Percentiles rank a stretch among this genome's conserved stretches.
phyloP scores from a whole-genome alignment of 1,140 invertebrate species.

The Drosophila chauvacae region DNA sequence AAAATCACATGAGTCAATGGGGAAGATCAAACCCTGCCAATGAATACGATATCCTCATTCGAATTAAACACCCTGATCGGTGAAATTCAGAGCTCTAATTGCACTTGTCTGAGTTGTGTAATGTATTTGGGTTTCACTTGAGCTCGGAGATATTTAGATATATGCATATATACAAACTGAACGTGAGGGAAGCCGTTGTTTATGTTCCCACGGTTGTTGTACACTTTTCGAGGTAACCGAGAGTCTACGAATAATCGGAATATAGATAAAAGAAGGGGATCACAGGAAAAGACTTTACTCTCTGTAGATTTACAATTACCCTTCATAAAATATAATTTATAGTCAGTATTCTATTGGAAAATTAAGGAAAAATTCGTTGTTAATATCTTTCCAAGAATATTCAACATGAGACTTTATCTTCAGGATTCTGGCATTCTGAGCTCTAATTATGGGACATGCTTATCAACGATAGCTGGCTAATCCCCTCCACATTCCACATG shows the following conservation, averaged over 20 bases:
- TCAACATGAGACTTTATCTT: not conserved
- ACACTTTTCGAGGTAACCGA: conserved; percentile 47
- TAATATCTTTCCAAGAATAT: conserved; percentile 19
- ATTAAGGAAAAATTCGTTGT: too few relatives aligned
- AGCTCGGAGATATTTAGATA: conserved; percentile 34
- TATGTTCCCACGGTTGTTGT: conserved; percentile 73
- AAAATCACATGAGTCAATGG: conserved; percentile 9
- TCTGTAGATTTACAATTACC: not conserved
- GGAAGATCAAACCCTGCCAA: not conserved
- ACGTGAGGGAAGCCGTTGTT: conserved; percentile 58
- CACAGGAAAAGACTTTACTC: not conserved
- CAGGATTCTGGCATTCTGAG: not conserved
- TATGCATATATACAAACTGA: conserved; percentile 20
- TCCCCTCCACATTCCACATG: conserved; percentile 34
- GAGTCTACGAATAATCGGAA: conserved; percentile 33
- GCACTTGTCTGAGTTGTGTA: conserved; percentile 48
- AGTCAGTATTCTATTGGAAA: not conserved
- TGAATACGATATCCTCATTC: not conserved
- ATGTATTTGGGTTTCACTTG: conserved; percentile 38
- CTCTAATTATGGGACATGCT: conserved; percentile 1
- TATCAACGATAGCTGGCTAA: conserved; percentile 34
- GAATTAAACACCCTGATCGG: conserved; percentile 28
- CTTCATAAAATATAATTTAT: not conserved
- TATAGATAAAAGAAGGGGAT: not conserved
- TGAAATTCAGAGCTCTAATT: conserved; percentile 33